phyloP scores from a whole-genome alignment of 2,113 vertebrate genomes.

The Cygnus atratus region DNA sequence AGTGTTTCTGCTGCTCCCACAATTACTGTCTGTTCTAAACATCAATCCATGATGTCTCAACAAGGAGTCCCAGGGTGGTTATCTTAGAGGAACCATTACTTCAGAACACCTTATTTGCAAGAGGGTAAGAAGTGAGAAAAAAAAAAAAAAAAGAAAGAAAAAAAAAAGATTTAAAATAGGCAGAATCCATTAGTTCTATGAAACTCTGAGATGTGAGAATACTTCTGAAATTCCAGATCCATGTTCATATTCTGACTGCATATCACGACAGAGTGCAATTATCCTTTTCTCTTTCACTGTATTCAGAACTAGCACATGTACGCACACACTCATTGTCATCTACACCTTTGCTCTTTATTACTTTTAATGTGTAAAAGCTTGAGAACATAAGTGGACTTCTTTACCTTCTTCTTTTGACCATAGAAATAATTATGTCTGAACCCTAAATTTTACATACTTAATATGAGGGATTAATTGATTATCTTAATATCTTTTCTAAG shows the following conservation, averaged over 20 bases:
- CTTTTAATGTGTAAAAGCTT: not conserved
- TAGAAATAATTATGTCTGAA: not conserved
- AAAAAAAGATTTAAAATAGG: not conserved
- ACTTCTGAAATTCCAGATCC: not conserved
- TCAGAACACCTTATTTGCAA: not conserved
- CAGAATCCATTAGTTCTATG: not conserved
- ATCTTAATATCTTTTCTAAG: not conserved
- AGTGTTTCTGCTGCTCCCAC: not conserved
- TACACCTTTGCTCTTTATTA: not conserved
- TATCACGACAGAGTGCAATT: not conserved
- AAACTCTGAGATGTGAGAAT: not conserved
- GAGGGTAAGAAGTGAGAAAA: not conserved
- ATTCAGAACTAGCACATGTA: not conserved
- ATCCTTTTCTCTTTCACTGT: not conserved
- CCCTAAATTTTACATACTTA: not conserved
- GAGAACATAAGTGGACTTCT: not conserved
- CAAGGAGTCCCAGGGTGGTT: not conserved
- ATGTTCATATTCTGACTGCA: not conserved
- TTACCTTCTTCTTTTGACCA: not conserved
- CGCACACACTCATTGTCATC: fast-evolving
- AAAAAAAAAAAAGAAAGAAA: not conserved
- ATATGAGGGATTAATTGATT: not conserved
- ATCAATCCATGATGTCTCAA: not conserved
- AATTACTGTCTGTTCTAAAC: not conserved
- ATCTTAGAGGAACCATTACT: not conserved